Percentiles rank a stretch among this genome's conserved stretches.
phyloP scores from a whole-genome alignment of 2,797 vertebrate species.

The Apogon talboti region DNA sequence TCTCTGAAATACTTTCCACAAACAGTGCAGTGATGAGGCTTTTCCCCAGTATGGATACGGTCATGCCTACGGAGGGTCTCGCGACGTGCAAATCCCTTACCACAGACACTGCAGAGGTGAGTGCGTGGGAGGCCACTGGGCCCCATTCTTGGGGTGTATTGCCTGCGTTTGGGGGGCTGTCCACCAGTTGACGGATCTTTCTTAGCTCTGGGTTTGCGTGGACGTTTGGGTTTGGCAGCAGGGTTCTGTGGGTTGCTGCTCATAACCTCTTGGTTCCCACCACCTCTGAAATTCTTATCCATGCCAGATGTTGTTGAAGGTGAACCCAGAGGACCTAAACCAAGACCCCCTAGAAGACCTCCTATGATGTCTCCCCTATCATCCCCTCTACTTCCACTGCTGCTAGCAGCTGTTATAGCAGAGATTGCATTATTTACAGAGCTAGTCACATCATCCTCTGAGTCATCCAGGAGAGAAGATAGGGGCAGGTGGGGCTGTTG shows the following conservation, averaged over 20 bases:
- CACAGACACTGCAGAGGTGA: constrained; percentile 89
- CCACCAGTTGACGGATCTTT: constrained; percentile 72
- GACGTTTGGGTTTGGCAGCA: constrained; percentile 82
- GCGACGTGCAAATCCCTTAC: constrained; percentile 91
- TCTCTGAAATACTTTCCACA: constrained; percentile 96
- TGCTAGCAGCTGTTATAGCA: constrained; percentile 85
- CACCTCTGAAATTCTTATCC: constrained; percentile 85
- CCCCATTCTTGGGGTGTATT: constrained; percentile 82
- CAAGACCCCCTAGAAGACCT: constrained; percentile 87
- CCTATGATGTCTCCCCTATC: constrained; percentile 89
- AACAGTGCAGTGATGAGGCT: constrained; percentile 93
- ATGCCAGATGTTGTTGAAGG: constrained; percentile 85
- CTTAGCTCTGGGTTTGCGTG: constrained; percentile 87
- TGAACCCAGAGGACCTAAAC: constrained; percentile 84
- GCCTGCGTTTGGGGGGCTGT: constrained; percentile 83
- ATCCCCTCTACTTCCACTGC: constrained; percentile 83
- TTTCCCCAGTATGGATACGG: constrained; percentile 94
- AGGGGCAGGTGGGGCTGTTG: constrained; percentile 87
- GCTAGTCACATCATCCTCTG: constrained; percentile 89
- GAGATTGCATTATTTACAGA: constrained; percentile 88
- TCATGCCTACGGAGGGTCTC: constrained; percentile 93
- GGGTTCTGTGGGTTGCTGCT: constrained; percentile 80
- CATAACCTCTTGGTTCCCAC: constrained; percentile 77
- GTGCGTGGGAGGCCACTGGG: constrained; percentile 83
- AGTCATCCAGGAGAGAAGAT: constrained; percentile 87